Evolutionary conservation across 2,888 invertebrate species (phyloP).

Genomic region (Lissonota sp.): DNA sequence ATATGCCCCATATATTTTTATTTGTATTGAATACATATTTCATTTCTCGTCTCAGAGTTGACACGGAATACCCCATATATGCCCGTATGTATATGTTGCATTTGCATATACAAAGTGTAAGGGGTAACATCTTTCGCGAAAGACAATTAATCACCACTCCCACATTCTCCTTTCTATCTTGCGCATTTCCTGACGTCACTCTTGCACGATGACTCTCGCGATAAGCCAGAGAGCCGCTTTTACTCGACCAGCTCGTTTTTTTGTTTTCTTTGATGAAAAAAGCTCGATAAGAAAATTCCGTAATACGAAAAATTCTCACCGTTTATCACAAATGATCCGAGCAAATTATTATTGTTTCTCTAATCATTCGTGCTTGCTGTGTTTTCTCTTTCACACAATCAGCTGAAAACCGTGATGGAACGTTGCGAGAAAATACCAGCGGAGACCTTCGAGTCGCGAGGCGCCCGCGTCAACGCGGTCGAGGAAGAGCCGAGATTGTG

Average conservation of each 20-base stretch:
- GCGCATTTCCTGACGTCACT: constrained; percentile 68
- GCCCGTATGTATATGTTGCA: too few relatives aligned
- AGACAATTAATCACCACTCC: constrained; percentile 76
- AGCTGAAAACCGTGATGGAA: constrained; percentile 90
- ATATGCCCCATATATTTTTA: too few relatives aligned
- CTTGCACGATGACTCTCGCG: constrained; percentile 27
- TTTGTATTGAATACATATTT: too few relatives aligned
- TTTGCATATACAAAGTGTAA: not conserved
- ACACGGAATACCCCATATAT: too few relatives aligned
- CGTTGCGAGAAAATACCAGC: constrained; percentile 87
- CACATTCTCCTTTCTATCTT: constrained; percentile 75
- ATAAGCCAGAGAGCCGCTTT: constrained; percentile 18
- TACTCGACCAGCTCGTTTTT: not conserved
- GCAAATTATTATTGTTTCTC: too few relatives aligned
- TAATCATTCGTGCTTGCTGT: too few relatives aligned
- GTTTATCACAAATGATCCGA: too few relatives aligned
- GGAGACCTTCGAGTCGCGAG: constrained; percentile 85
- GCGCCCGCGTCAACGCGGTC: constrained; percentile 71
- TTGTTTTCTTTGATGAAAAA: not conserved
- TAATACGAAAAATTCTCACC: too few relatives aligned
- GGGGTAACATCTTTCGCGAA: constrained; percentile 56
- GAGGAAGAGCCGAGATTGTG: constrained; percentile 83
- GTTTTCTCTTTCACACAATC: constrained; percentile 76
- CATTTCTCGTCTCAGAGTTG: too few relatives aligned
- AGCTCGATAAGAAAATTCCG: too few relatives aligned